Evolutionary conservation across 2,888 invertebrate genomes (phyloP).

Genomic region (Rhamnusium bicolor): DNA sequence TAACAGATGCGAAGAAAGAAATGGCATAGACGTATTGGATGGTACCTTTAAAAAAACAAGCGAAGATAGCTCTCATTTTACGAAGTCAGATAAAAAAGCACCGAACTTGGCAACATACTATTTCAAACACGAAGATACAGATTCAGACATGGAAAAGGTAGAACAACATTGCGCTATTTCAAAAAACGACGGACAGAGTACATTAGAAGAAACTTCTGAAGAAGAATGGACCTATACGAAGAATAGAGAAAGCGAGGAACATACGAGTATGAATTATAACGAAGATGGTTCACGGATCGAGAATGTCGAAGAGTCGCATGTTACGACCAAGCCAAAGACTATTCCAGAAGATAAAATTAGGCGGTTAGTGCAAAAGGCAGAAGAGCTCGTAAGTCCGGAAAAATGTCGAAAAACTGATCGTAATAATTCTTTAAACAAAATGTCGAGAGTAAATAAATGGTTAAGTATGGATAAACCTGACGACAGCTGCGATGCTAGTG

Average conservation of each 20-base stretch:
- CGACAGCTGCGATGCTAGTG: conserved; percentile 91
- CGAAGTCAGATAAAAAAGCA: conserved; percentile 82
- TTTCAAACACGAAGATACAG: conserved; percentile 90
- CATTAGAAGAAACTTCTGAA: conserved; percentile 76
- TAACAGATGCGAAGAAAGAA: conserved; percentile 36
- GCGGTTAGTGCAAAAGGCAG: conserved; percentile 85
- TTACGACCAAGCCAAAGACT: conserved; percentile 61
- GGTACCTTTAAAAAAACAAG: conserved; percentile 40
- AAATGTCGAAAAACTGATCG: conserved; percentile 65
- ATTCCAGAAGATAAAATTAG: conserved; percentile 66
- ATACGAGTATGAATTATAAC: conserved; percentile 26
- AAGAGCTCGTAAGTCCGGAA: conserved; percentile 80
- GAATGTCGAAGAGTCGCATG: conserved; percentile 49
- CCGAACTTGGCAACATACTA: conserved; percentile 89
- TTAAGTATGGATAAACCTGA: conserved; percentile 78
- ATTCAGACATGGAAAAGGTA: conserved; percentile 81
- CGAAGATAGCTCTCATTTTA: conserved; percentile 66
- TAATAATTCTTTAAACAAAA: conserved; percentile 71
- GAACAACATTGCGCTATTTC: conserved; percentile 50
- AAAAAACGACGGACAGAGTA: conserved; percentile 61
- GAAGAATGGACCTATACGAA: conserved; percentile 83
- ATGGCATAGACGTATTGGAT: conserved; percentile 51
- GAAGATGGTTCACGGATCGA: conserved; percentile 46
- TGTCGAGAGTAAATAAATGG: conserved; percentile 82
- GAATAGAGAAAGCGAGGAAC: conserved; percentile 24